These are phyloP conservation scores for Sebastes variabilis DNA, from an alignment of 2,797 vertebrate species.

Conservation along the genomic window DNA sequence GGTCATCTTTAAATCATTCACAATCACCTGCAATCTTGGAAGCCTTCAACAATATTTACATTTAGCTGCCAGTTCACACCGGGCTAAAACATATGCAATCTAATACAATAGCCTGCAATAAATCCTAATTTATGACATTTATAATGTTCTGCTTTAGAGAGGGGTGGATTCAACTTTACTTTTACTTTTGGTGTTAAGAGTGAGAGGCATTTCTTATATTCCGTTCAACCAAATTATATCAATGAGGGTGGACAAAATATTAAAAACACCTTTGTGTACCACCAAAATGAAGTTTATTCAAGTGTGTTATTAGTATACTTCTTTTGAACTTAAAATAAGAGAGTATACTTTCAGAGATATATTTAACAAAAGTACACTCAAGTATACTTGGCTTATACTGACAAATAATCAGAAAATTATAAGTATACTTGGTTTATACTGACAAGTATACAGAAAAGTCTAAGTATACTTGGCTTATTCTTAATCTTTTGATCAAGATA, in stretches of 20 bases:
- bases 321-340: too few species aligned
- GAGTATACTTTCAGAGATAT: too few species aligned
- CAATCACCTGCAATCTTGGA: slow-evolving; percentile 14
- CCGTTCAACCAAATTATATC: background rate
- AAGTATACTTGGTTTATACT: too few species aligned
- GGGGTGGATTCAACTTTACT: background rate
- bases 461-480: too few species aligned
- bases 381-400: too few species aligned
- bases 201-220: background rate
- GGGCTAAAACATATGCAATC: background rate
- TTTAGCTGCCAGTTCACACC: background rate
- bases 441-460: too few species aligned
- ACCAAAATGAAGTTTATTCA: too few species aligned
- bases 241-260: background rate
- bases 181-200: background rate
- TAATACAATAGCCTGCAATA: background rate
- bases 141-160: background rate
- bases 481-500: too few species aligned
- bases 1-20: background rate
- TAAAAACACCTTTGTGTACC: background rate
- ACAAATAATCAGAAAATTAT: too few species aligned
- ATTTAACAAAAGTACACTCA: too few species aligned
- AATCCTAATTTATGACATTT: background rate
- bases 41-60: background rate
- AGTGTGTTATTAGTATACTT: too few species aligned